Conservation (phyloP, 30 jellyfish, hydroid and myxozoan genomes). For the Chrysaora quinquecirrha region DNA sequence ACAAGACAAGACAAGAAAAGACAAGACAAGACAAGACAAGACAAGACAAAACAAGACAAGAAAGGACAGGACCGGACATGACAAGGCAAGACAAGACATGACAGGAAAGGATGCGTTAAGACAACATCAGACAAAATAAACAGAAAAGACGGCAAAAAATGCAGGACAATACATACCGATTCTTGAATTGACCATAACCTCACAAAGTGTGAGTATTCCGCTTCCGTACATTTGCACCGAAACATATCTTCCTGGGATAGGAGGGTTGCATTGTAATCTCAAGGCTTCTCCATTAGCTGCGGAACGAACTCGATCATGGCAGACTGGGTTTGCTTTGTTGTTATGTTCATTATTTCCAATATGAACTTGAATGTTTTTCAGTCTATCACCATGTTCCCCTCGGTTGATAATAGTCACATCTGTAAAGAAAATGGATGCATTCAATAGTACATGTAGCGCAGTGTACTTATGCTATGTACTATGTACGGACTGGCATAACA, state of each 20-base stretch:
- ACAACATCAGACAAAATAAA: neutral
- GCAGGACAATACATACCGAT: constrained; percentile 57
- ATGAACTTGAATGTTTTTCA: constrained; percentile 86
- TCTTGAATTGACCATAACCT: constrained; percentile 92
- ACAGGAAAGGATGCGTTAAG: neutral
- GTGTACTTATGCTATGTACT: too few relatives aligned
- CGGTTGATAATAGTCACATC: constrained; percentile 94
- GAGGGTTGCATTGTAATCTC: constrained; percentile 95
- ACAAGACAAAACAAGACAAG: neutral
- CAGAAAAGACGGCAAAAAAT: neutral
- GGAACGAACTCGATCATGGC: constrained; percentile 88
- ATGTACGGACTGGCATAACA: too few relatives aligned
- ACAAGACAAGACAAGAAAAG: neutral
- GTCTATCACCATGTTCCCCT: constrained; percentile 94
- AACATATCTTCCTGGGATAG: constrained; percentile 95
- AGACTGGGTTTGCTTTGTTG: constrained; percentile 86
- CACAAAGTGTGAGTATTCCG: constrained; percentile 94
- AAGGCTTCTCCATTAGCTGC: constrained; percentile 96
- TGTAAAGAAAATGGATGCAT: neutral
- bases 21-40: neutral
- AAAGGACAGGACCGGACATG: constrained; percentile 3
- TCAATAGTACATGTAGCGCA: neutral
- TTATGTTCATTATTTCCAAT: constrained; percentile 69
- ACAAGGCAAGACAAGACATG: neutral
- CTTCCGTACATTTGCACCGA: constrained; percentile 90